These are phyloP conservation scores for Camptogramma bilineatum DNA, from an alignment of 2,888 invertebrate species.

Conservation along the genomic window DNA sequence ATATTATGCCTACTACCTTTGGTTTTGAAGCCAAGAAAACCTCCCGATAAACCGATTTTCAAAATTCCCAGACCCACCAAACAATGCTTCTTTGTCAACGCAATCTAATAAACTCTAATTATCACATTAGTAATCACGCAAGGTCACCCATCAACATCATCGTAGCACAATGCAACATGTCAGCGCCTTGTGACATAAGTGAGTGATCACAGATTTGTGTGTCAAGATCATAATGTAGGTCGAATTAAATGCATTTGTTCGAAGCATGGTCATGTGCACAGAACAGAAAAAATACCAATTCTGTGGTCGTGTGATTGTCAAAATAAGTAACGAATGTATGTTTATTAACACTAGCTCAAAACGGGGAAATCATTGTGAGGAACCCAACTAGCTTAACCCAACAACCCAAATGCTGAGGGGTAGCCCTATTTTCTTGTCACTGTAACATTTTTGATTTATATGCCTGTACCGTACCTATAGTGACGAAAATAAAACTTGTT, in stretches of 20 bases:
- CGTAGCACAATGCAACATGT: conserved; percentile 22
- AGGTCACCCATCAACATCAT: conserved; percentile 23
- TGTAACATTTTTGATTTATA: too few relatives aligned
- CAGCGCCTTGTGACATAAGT: conserved; percentile 17
- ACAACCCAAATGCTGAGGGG: too few relatives aligned
- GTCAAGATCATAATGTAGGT: conserved; percentile 28
- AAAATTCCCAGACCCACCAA: background rate
- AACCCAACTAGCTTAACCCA: too few relatives aligned
- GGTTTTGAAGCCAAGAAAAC: too few relatives aligned
- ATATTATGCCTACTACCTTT: too few relatives aligned
- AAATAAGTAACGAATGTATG: too few relatives aligned
- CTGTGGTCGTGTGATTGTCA: background rate
- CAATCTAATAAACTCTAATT: conserved; percentile 7
- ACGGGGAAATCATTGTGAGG: too few relatives aligned
- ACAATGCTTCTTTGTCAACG: background rate
- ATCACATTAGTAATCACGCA: conserved; percentile 15
- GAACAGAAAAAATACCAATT: too few relatives aligned
- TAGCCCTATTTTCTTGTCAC: too few relatives aligned
- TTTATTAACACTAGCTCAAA: too few relatives aligned
- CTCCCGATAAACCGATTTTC: background rate
- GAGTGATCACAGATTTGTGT: conserved; percentile 23
- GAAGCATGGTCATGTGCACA: conserved; percentile 17
- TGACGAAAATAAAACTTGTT: too few relatives aligned
- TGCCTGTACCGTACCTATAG: too few relatives aligned
- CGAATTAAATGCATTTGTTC: conserved; percentile 20